Base-by-base conservation (phyloP, 2,797 vertebrate genomes). In the Halcyon badia region DNA sequence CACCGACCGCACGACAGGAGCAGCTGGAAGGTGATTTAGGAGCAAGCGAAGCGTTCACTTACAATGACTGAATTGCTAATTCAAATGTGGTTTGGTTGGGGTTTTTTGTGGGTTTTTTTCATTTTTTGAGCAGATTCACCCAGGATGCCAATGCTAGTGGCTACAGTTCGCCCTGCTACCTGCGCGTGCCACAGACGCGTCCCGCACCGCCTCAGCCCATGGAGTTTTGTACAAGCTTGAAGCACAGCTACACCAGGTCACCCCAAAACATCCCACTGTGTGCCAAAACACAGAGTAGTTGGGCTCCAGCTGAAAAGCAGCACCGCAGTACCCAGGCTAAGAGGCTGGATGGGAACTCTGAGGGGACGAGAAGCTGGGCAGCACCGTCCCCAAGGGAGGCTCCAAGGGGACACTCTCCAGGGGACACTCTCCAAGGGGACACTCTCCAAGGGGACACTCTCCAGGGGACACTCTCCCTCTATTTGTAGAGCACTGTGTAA, bases 101-200 rank as follows among this genome's bases (percentile, higher is more conserved):
- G 8, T 26, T 26, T 28, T 28, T 33, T 2, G 35, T 37, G 10
- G 11, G 37, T 10, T 5, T 88, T 48, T 72, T 83, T 19, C 24
- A 26, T 6, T 21, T 77, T 81, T 25, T 57, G 28, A 44, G 25
- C n/a, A 3, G 5, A 10, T 28, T 89, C 9, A 1, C 44, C 42
- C 42, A 24, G 51, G 37, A 70, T 30, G 10, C 56, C 20, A n/a
- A 1, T 4, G n/a, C 28, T 2, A 3, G 35, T 3, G 72, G 52
- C 33, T 33, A 46, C 33, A 61, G 11, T 6, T 37, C 2, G 1
- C 44, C 6, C 12, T 16, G 46, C 31, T 79, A 49, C 57, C 11
- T 2, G 1, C 1, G 2, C 28, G 10, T 0, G 0, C 9, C 52
- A 62, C 44, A 72, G 39, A 84, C 0, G 2, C 5, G 46, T 6